Base-by-base conservation (phyloP, 2,797 vertebrate genomes). In the Poecilia gillii region DNA sequence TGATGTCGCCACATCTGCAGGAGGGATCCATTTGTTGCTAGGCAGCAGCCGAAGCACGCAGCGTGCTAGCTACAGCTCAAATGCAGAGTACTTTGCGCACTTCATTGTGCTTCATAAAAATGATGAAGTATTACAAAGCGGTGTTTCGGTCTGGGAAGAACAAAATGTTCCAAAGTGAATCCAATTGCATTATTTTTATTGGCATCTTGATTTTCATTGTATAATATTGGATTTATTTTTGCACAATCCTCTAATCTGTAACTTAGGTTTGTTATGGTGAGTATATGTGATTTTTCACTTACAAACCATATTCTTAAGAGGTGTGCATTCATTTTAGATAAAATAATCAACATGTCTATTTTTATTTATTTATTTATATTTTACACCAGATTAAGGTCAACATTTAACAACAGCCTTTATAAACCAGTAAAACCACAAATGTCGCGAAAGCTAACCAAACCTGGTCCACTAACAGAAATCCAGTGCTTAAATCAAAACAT, bases 21-120 rank as follows among this genome's bases (percentile, higher is more conserved):
- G 88, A 91, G 88, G 88, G 89, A 92, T 87, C 51, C 86, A 89
- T 90, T 90, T 94, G 93, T 94, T 93, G 91, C 93, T 89, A 86
- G 75, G 92, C 90, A 94, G 93, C 93, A 91, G 88, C 89, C 83
- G 81, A 89, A 85, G 82, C 90, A 86, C 33, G 4, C 89, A 90
- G 87, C 83, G 85, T 88, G 87, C 89, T 90, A 88, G 85, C 89
- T 84, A 64, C 85, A 73, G 78, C 81, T 70, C 84, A 90, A 73
- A 84, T 88, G 51, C 83, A 33, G 57, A 33, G 57, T 83, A 45
- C 82, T 75, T 79, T 77, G 49, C 53, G 31, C 68, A 77, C 73
- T 80, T 82, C 78, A 78, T 77, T 64, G 75, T 82, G 79, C 78
- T 76, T 39, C 12, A 78, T 73, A 72, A 70, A 79, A 79, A 53